A percentile compares a stretch with the other conserved stretches of the same genome.
These are phyloP conservation scores for Aix galericulata DNA, from an alignment of 2,113 vertebrate species.

Conservation along the genomic window DNA sequence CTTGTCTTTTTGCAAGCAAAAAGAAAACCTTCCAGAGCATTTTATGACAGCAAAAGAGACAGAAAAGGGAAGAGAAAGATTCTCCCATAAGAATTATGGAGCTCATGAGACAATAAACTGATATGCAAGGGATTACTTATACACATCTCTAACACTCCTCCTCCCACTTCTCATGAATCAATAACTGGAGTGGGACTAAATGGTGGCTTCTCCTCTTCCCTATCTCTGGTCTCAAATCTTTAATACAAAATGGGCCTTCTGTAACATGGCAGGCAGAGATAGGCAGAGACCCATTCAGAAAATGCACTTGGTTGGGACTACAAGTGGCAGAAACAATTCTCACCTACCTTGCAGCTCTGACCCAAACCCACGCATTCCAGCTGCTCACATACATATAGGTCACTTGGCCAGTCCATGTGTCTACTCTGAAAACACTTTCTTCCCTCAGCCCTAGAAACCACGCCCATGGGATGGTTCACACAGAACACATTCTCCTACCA, in stretches of 20 bases:
- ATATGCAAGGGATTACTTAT: neutral
- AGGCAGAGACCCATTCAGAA: neutral
- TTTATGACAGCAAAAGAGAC: neutral
- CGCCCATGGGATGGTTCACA: neutral
- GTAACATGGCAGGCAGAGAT: neutral
- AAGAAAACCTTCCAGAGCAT: neutral
- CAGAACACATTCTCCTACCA: neutral
- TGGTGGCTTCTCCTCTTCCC: neutral
- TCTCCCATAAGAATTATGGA: neutral
- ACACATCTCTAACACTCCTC: neutral
- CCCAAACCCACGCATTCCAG: rapidly evolving
- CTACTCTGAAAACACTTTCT: rapidly evolving
- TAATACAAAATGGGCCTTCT: neutral
- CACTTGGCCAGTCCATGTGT: neutral
- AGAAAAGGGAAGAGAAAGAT: neutral
- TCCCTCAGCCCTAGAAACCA: neutral
- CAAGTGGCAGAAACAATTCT: neutral
- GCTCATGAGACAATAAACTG: rapidly evolving
- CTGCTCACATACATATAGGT: rapidly evolving
- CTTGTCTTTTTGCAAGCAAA: neutral
- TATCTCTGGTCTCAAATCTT: neutral
- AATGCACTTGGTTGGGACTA: neutral
- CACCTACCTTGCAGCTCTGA: neutral
- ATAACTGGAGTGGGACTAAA: neutral
- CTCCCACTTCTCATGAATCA: neutral